Evolutionary conservation across 1,140 invertebrate genomes (phyloP).

Genomic region (Orchestia grillus): DNA sequence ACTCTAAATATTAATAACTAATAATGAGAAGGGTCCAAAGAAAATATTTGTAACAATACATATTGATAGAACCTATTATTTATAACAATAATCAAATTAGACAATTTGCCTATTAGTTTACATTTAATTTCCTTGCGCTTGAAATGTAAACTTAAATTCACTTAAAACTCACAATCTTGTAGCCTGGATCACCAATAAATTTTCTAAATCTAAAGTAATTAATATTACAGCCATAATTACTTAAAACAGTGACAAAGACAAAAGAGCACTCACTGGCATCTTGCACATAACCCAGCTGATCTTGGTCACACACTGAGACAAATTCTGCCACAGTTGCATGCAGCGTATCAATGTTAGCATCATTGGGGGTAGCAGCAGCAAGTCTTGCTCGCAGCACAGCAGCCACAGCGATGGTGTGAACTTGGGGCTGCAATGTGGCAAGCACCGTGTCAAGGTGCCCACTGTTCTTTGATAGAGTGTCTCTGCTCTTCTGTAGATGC

Average conservation of each 20-base stretch:
- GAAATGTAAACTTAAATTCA: not conserved
- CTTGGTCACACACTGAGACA: constrained; percentile 62
- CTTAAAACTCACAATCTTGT: not conserved
- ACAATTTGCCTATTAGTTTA: not conserved
- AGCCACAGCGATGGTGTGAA: constrained; percentile 63
- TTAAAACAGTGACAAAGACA: not conserved
- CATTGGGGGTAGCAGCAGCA: constrained; percentile 62
- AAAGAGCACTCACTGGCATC: constrained; percentile 62
- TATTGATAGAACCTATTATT: not conserved
- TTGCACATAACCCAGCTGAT: constrained; percentile 66
- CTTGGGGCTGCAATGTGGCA: constrained; percentile 67
- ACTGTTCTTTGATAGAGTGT: constrained; percentile 65
- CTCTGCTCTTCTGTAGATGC: constrained; percentile 70
- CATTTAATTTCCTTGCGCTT: not conserved
- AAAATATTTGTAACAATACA: not conserved
- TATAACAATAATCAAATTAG: not conserved
- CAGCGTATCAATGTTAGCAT: constrained; percentile 66
- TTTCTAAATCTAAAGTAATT: not conserved
- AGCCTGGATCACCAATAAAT: not conserved
- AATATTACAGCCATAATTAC: not conserved
- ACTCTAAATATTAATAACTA: not conserved
- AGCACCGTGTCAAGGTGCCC: constrained; percentile 57
- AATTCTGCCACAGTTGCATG: constrained; percentile 67
- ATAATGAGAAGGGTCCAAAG: not conserved
- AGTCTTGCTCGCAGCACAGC: constrained; percentile 65